Evolutionary conservation across 1,140 invertebrate genomes (phyloP), one percentile per base, ranked within the genome.

Genomic region (Thaumetopoea pityocampa): DNA sequence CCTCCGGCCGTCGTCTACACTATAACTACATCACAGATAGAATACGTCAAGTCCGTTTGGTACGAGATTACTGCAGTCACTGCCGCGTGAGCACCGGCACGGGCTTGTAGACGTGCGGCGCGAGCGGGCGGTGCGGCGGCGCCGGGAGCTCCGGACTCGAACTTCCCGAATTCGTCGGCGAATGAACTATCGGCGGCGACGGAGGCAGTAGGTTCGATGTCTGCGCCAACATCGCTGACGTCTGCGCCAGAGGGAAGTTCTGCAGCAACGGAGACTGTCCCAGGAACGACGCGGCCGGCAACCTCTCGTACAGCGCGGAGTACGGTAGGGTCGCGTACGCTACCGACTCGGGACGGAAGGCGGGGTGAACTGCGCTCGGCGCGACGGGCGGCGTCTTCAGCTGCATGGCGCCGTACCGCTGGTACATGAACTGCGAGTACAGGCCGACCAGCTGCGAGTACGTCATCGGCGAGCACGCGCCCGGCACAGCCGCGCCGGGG

Each of bases 401-500:
- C 33, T 74, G 73, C 57, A 78, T 69, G 4, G 72, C 70, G 1
- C 66, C 64, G 74, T 86, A 66, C 77, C 87, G 66, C 79, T 87
- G 62, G 74, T 87, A 80, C 62, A 89, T 7, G 18, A 81, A 62
- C 63, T 64, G 85, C 48, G 47, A 82, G 57, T 86, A 86, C 3
- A 86, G 48, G 1, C 84, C 71, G 17, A 85, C 74, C 0, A 86
- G 65, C 41, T 83, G 79, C 1, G 72, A 67, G 35, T 83, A 83
- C 0, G 79, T 57, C 1, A 73, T 63, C 7, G 87, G 83, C 0
- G 87, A 87, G 52, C 90, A 89, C 2, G 63, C 52, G 0, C 54
- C 69, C 2, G 73, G 52, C 0, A 90, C 54, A 0, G 88, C 84
- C 35, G 82, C 76, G 32, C 86, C 69, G 38, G 87, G 82, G 69